Percentiles rank a stretch among this genome's conserved stretches.
These are phyloP conservation scores for Kryphioiulus occultus DNA, from an alignment of 2,888 invertebrate species.

Conservation along the genomic window DNA sequence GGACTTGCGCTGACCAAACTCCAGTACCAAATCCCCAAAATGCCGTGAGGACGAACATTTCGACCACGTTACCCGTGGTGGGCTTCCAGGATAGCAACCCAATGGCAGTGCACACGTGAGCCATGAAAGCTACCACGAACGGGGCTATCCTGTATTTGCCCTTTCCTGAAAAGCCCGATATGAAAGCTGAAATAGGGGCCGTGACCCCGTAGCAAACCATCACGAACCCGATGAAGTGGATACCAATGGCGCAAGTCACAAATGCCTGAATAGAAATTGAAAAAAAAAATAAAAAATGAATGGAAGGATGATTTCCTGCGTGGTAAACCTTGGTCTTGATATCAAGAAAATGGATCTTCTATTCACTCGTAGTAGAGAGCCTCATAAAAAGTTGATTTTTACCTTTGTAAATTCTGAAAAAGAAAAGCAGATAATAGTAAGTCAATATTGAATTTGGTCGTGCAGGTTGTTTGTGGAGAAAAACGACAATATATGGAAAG, in stretches of 20 bases:
- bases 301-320: neutral
- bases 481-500: too few species aligned
- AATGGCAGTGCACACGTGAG: conserved; percentile 48
- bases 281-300: neutral
- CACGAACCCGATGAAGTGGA: conserved; percentile 50
- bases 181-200: conserved; percentile 41
- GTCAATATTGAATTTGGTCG: neutral
- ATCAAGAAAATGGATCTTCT: neutral
- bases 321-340: neutral
- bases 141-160: conserved; percentile 36
- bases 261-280: conserved; percentile 42
- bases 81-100: conserved; percentile 43
- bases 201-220: conserved; percentile 49
- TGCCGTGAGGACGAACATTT: conserved; percentile 53
- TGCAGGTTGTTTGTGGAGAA: neutral
- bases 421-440: neutral
- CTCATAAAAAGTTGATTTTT: neutral
- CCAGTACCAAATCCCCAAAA: conserved; percentile 50
- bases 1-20: conserved; percentile 52
- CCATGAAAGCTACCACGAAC: conserved; percentile 45
- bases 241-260: conserved; percentile 51
- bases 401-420: conserved; percentile 48
- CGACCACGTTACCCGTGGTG: conserved; percentile 48
- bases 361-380: neutral
- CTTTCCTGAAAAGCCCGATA: conserved; percentile 43